Conservation (phyloP, 2,888 invertebrate genomes). For the Taenaris catops region DNA sequence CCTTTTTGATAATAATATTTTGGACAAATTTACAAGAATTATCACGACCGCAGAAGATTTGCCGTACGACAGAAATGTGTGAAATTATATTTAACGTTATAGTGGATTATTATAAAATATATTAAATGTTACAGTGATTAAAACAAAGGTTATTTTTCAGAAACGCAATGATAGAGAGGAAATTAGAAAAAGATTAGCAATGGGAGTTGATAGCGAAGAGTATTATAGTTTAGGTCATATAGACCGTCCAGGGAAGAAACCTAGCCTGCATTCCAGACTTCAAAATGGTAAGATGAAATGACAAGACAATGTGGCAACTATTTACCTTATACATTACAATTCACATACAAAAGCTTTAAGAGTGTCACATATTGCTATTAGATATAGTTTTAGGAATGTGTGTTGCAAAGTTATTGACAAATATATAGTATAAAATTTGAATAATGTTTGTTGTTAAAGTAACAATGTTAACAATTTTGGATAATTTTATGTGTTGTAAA, state of each 20-base stretch:
- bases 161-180: conserved; percentile 96
- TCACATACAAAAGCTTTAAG: too few species aligned
- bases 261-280: conserved; percentile 91
- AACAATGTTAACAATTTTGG: too few species aligned
- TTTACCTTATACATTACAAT: too few species aligned
- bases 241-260: conserved; percentile 88
- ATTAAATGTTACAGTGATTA: conserved; percentile 6
- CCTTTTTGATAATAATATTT: conserved; percentile 64
- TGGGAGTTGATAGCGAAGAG: conserved; percentile 90
- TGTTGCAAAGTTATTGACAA: too few species aligned
- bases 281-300: conserved; percentile 92
- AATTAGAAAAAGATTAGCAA: conserved; percentile 92
- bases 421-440: too few species aligned
- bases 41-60: conserved; percentile 45
- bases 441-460: too few species aligned
- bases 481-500: too few species aligned
- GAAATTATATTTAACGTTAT: conserved; percentile 13
- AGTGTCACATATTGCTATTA: too few species aligned
- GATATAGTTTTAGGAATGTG: too few species aligned
- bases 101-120: too few species aligned
- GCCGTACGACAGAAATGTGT: conserved; percentile 45
- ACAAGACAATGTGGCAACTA: too few species aligned
- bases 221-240: conserved; percentile 80
- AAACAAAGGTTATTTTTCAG: too few species aligned
- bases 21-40: conserved; percentile 72